Percentiles rank a stretch among this genome's conserved stretches.
Conservation (phyloP, 37 sponge, comb jelly and placozoan genomes). For the Ianthella basta region DNA sequence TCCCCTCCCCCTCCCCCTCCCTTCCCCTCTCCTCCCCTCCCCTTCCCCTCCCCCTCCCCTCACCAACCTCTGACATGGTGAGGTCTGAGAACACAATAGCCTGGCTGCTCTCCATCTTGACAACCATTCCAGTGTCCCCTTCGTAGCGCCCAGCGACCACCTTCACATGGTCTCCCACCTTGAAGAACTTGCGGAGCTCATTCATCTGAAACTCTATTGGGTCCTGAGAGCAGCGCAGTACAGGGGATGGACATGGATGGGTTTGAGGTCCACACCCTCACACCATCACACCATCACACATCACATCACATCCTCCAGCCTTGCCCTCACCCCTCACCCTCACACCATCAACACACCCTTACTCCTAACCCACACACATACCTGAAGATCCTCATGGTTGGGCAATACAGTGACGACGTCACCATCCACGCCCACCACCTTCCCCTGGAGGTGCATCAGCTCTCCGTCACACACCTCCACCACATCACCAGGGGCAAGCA, state of each 20-base stretch:
- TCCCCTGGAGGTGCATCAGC: slow-evolving; percentile 87
- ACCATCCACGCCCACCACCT: slow-evolving; percentile 80
- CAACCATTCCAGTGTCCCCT: slow-evolving; percentile 95
- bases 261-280: no score
- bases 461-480: slow-evolving; percentile 96
- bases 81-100: slow-evolving; percentile 92
- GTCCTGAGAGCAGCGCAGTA: slow-evolving; percentile 43
- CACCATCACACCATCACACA: no score
- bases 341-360: no score
- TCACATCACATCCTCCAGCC: no score
- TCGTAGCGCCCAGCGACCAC: slow-evolving; percentile 91
- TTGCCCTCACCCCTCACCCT: no score
- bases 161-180: slow-evolving; percentile 95
- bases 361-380: slow-evolving; percentile 6
- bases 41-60: no score
- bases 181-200: slow-evolving; percentile 88
- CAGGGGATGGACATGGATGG: neutral
- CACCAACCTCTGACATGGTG: slow-evolving; percentile 84
- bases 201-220: slow-evolving; percentile 79
- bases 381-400: slow-evolving; percentile 91
- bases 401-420: slow-evolving; percentile 85
- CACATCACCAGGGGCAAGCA: slow-evolving; percentile 84
- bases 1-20: no score
- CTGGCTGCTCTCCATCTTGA: slow-evolving; percentile 88
- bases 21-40: no score